Conservation (phyloP, 2,797 vertebrate genomes). For the Buceros bicornis region DNA sequence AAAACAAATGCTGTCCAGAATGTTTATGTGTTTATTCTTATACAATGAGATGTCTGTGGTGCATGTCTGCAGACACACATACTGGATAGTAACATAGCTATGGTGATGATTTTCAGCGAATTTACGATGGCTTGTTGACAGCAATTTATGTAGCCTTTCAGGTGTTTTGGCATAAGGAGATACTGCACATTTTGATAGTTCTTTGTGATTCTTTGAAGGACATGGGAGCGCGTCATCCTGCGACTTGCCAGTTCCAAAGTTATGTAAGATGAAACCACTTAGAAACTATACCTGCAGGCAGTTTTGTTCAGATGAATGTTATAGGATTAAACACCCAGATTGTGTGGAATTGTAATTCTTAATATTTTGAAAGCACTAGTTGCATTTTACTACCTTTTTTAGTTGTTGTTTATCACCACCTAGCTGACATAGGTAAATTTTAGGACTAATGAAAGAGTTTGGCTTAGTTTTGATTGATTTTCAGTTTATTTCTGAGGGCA, state of each 20-base stretch:
- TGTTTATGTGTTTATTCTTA: not conserved
- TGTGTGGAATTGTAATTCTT: not conserved
- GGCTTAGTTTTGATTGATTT: not conserved
- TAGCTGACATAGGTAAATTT: not conserved
- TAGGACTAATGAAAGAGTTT: not conserved
- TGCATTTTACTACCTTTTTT: not conserved
- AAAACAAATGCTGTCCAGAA: not conserved
- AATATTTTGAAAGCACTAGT: not conserved
- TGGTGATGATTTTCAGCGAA: not conserved
- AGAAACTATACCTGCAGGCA: not conserved
- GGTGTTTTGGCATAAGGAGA: not conserved
- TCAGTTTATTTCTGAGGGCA: not conserved
- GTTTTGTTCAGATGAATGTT: not conserved
- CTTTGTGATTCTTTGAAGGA: not conserved
- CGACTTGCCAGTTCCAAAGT: not conserved
- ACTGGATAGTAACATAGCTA: not conserved
- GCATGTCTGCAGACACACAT: not conserved
- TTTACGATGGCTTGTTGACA: accelerated
- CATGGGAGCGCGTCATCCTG: not conserved
- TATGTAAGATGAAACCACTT: not conserved
- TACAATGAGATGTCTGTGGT: not conserved
- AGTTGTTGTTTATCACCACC: not conserved
- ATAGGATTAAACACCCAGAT: not conserved
- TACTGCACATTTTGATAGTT: not conserved
- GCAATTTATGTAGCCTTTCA: not conserved